Base-by-base conservation (phyloP, 2,797 vertebrate species). In the Zalophus californianus region DNA sequence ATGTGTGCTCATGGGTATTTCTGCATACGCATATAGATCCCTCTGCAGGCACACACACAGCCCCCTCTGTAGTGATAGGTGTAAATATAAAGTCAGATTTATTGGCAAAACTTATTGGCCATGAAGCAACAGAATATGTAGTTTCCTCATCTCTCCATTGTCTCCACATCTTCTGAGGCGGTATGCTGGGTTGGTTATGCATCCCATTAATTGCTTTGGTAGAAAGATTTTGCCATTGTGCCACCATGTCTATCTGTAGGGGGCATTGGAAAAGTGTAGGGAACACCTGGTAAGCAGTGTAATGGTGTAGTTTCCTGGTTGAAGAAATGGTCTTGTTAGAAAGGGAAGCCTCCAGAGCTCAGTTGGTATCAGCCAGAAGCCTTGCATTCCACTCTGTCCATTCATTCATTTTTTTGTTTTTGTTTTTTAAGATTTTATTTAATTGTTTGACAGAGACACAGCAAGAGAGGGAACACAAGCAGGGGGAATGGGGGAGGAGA, bases 321-420 rank as follows among this genome's bases (percentile, higher is more conserved):
- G 44, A 72, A n/a, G 44, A 96, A 89, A 54, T 68, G 29, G 32
- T 35, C 44, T 90, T 78, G 15, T 94, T 92, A 77, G 38, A 64
- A 83, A 83, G 35, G 60, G 54, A 92, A 87, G 48, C 29, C 58
- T n/a, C n/a, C 2, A 32, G 41, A 84, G 15, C 44, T 92, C 18
- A 88, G 52, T 44, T 68, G 16, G 13, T 84, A 27, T 91, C 32
- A 62, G n/a, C 29, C 32, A 20, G 12, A 62, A 16, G 35, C 60
- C 38, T 72, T 41, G 8, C 70, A n/a, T 85, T 96, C n/a, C 41
- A 3, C n/a, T 92, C 38, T 11, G 20, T 75, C 52, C 13, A 29
- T 60, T 50, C 41, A 44, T 44, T 44, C 44, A 44, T 44, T 44
- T 44, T 44, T 44, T 44, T 44, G 8, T 44, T 44, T 44, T 44